Base-by-base conservation (phyloP, 2,888 invertebrate genomes). In the Agrilus biguttatus region DNA sequence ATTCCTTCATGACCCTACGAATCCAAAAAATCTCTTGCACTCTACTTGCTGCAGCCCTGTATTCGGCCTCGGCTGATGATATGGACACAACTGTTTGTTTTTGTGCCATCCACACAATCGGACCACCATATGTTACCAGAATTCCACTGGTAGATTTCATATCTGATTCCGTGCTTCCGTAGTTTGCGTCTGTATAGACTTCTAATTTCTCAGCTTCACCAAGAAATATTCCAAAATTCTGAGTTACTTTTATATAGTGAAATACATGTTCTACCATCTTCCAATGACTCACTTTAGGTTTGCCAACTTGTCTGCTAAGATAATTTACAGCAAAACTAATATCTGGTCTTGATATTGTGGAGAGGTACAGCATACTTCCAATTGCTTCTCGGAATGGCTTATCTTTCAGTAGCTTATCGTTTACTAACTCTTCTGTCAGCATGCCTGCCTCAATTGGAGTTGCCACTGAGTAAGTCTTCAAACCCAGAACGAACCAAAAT, bases 51-150 rank as follows among this genome's bases (percentile, higher is more conserved):
- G 49, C 42, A 6, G 51, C 48, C 37, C 49, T 43, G 40, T 53
- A 55, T 33, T 53, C 52, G 1, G 50, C 43, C 41, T 53, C 49
- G 1, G 52, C 44, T 1, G 51, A 49, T 21, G 50, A 51, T 3
- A 46, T 40, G 3, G 49, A 37, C 2, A 53, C 47, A 5, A 42
- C 33, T 8, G 36, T 39, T 38, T 52, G 50, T 12, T 37, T 35
- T 32, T 51, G 42, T 28, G 44, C 45, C 3, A 42, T 45, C 52
- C 50, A 53, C 1, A 45, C 40, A 14, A 53, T 38, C 19, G 51
- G 46, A 19, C 44, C 47, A 36, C 49, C 47, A 6, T 37, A 42
- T 19, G 51, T 36, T 2, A 47, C 35, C 13, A 52, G 46, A 13
- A 51, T 44, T 23, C 49, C 51, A 14, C 46, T 49, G 13, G 47